phyloP scores from a whole-genome alignment of 2,113 vertebrate genomes.

The Ochotona curzoniae region DNA sequence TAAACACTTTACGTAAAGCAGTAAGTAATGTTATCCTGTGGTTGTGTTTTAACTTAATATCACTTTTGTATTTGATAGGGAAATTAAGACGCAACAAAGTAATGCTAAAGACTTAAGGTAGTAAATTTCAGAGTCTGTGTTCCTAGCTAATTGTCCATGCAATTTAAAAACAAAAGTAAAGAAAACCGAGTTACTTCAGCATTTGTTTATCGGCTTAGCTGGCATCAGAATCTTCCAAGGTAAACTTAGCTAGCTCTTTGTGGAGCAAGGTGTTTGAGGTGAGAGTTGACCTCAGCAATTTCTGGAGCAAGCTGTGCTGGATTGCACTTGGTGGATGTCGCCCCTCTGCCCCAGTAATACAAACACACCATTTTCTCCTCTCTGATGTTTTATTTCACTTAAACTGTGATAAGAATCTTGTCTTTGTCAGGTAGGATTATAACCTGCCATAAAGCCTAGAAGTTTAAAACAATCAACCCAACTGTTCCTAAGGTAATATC shows the following conservation, averaged over 20 bases:
- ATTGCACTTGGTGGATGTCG: not conserved
- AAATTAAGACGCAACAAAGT: too few species aligned
- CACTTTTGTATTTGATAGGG: too few species aligned
- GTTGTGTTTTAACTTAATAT: too few species aligned
- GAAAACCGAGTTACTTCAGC: not conserved
- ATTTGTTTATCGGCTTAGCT: slow-evolving; percentile 18
- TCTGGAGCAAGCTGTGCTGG: not conserved
- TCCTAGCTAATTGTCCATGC: not conserved
- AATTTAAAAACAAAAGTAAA: not conserved
- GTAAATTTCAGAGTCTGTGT: not conserved
- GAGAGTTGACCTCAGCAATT: not conserved
- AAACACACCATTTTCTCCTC: slow-evolving; percentile 14
- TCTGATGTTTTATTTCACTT: slow-evolving; percentile 34
- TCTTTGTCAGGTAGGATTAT: slow-evolving; percentile 41
- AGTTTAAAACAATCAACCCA: not conserved
- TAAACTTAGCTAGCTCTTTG: slow-evolving; percentile 35
- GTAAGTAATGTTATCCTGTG: not conserved
- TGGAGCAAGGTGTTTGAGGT: not conserved
- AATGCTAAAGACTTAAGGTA: not conserved
- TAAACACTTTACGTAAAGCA: not conserved
- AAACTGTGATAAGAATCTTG: slow-evolving; percentile 3
- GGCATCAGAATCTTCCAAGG: not conserved
- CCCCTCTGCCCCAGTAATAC: not conserved
- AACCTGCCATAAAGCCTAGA: slow-evolving; percentile 13
- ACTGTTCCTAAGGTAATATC: not conserved